These are phyloP conservation scores for Formicarius rufipectus DNA, from an alignment of 2,113 vertebrate genomes.

Conservation along the genomic window DNA sequence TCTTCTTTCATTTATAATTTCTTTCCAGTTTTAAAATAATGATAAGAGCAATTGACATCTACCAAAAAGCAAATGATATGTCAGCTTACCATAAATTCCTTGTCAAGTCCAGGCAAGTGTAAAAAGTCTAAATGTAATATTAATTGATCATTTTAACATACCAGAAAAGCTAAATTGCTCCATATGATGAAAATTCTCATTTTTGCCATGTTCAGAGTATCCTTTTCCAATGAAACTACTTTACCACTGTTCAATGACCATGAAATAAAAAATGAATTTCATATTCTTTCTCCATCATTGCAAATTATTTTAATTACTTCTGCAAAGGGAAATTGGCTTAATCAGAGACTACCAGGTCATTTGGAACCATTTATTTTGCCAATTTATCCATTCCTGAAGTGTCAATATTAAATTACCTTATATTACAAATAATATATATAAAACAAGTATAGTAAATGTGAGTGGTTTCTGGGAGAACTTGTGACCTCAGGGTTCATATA, in stretches of 20 bases:
- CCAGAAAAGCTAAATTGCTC: neutral
- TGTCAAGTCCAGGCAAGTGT: neutral
- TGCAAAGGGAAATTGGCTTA: constrained; percentile 25
- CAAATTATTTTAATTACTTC: constrained; percentile 59
- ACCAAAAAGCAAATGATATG: neutral
- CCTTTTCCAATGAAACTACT: neutral
- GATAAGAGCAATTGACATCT: neutral
- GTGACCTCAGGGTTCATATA: neutral
- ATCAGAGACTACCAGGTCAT: constrained; percentile 31
- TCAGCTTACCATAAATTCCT: neutral
- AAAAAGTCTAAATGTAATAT: constrained; percentile 7
- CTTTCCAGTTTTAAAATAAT: constrained; percentile 11
- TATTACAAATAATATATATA: neutral
- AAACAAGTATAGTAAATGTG: neutral
- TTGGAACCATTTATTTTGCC: constrained; percentile 13
- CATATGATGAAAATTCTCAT: neutral
- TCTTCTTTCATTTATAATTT: neutral
- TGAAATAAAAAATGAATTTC: neutral
- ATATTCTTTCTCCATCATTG: neutral
- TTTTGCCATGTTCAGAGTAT: neutral
- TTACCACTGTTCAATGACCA: neutral
- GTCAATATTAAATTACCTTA: neutral
- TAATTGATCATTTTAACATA: constrained; percentile 1
- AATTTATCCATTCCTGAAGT: neutral
- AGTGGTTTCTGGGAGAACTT: neutral